Evolutionary conservation across 2,888 invertebrate species (phyloP), one percentile per base, ranked within the genome.

Genomic region (Tortrix viridana): DNA sequence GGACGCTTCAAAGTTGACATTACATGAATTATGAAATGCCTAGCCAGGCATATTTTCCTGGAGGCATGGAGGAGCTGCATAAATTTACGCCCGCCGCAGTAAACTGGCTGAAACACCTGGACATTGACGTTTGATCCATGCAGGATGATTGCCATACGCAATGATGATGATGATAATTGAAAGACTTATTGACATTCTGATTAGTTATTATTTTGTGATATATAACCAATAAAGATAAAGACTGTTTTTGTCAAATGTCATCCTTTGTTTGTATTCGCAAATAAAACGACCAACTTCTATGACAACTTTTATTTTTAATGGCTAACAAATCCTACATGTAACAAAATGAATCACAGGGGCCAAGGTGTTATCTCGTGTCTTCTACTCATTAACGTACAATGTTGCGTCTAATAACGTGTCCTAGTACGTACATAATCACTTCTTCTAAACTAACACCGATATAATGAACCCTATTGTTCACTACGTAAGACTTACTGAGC

Each of bases 341-440:
- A 89, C 86, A 86, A 85, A 88, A 88, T 86, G 86, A 89, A 91
- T 90, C 91, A 92, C 91, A 90, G 88, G 90, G 89, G 81, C 76
- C 80, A 81, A 82, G 84, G 88, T 88, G 86, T 87, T 81, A 84
- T 85, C 83, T 86, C 85, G 84, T 84, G 84, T 79, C 73, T 66
- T 72, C 85, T 85, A 84, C 77, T 75, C 71, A 69, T 69, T 70
- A 71, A 57, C 56, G 44, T 77, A 76, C 73, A 76, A 71, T 79
- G 77, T 75, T 73, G 74, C 80, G 78, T 78, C 77, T 79, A 80
- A 77, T 73, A 77, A 75, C 71, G 82, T 84, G 79, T 76, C 75
- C 71, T 77, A 69, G 68, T 68, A 71, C 67, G 64, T 66, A 70
- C 58, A 54, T 47, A 53, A 59, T 49, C 60, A 50, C 60, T 54